These are phyloP conservation scores for Stratiomys singularior DNA, from an alignment of 2,888 invertebrate genomes.

Conservation along the genomic window DNA sequence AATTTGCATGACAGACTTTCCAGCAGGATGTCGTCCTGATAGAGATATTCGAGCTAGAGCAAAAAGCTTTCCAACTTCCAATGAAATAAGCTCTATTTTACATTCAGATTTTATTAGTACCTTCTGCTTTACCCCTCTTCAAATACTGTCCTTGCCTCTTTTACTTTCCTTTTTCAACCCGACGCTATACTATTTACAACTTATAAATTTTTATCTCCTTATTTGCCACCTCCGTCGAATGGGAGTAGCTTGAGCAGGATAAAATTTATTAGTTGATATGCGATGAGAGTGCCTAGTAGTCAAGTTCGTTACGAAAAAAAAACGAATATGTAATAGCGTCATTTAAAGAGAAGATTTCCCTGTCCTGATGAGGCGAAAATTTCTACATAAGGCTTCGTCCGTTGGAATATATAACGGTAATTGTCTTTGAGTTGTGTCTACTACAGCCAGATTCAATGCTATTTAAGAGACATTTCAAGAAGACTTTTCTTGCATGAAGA, in stretches of 20 bases:
- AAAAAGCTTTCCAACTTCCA: not conserved
- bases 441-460: conserved; percentile 51
- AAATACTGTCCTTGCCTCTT: not conserved
- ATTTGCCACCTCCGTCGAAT: not conserved
- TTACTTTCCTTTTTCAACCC: not conserved
- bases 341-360: too few relatives aligned
- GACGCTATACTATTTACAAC: too few relatives aligned
- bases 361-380: too few relatives aligned
- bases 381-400: too few relatives aligned
- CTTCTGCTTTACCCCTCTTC: not conserved
- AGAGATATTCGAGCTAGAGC: too few relatives aligned
- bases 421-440: conserved; percentile 49
- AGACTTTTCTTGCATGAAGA: conserved; percentile 51
- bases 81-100: conserved; percentile 15
- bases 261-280: conserved; percentile 41
- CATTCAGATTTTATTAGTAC: conserved; percentile 1
- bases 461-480: conserved; percentile 50
- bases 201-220: not conserved
- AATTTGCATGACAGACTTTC: too few relatives aligned
- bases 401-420: conserved; percentile 16
- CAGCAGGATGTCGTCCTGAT: too few relatives aligned
- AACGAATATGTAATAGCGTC: too few relatives aligned
- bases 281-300: too few relatives aligned
- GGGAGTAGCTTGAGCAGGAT: conserved; percentile 1
- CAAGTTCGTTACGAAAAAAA: too few relatives aligned